Conservation (phyloP, 2,888 invertebrate species). For the Ectemnius cavifrons region DNA sequence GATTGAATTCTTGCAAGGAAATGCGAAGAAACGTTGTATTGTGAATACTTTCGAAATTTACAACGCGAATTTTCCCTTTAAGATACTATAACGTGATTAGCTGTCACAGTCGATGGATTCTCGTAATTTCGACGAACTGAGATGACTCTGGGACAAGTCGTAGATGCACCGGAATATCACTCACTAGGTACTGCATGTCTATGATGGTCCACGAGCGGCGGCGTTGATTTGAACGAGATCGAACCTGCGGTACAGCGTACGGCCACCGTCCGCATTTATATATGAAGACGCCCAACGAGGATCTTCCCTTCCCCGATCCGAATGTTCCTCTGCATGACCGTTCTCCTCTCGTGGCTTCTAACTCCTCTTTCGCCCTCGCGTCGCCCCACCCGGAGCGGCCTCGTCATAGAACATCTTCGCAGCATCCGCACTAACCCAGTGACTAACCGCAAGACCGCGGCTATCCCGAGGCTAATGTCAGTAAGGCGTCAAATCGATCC, state of each 20-base stretch:
- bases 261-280: constrained; percentile 72
- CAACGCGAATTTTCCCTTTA: too few relatives aligned
- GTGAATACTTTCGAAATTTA: too few relatives aligned
- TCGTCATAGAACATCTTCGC: constrained; percentile 22
- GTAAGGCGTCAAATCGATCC: neutral
- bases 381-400: constrained; percentile 45
- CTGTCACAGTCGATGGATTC: neutral
- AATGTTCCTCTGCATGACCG: constrained; percentile 59
- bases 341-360: constrained; percentile 43
- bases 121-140: neutral
- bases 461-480: constrained; percentile 9
- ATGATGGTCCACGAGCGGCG: constrained; percentile 49
- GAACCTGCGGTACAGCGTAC: constrained; percentile 69
- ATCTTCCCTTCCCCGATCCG: constrained; percentile 61
- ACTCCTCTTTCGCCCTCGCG: constrained; percentile 50
- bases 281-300: constrained; percentile 69
- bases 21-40: too few relatives aligned
- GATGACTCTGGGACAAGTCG: too few relatives aligned
- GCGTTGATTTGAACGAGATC: constrained; percentile 70
- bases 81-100: too few relatives aligned
- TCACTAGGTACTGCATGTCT: constrained; percentile 74
- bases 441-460: constrained; percentile 11
- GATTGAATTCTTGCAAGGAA: too few relatives aligned
- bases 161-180: constrained; percentile 53
- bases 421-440: neutral